These are phyloP conservation scores for Monodelphis domestica DNA, from an alignment of 2,797 vertebrate species.

Conservation along the genomic window DNA sequence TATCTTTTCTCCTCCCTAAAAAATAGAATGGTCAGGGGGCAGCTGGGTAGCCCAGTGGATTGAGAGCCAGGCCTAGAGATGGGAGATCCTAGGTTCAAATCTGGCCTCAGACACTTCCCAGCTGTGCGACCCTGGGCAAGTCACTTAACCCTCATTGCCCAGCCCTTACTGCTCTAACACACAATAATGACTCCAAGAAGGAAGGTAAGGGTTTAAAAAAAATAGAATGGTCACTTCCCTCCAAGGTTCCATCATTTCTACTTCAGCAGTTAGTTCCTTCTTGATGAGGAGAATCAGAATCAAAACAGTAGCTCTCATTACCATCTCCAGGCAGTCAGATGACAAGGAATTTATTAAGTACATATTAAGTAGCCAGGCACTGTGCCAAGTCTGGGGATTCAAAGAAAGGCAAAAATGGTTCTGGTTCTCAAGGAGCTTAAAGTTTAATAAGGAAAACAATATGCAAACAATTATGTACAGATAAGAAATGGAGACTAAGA, in stretches of 20 bases:
- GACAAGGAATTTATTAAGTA: not conserved
- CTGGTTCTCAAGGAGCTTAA: not conserved
- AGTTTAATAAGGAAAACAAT: not conserved
- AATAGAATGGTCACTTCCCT: not conserved
- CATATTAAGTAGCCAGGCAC: not conserved
- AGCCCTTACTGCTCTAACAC: no score
- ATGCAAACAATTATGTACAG: not conserved
- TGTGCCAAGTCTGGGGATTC: not conserved
- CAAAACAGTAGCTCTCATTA: not conserved
- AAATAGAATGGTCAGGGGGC: not conserved
- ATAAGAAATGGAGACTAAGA: not conserved
- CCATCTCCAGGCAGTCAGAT: not conserved
- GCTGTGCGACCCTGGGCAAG: no score
- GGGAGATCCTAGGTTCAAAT: no score
- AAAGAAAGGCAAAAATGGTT: not conserved
- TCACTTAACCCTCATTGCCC: no score
- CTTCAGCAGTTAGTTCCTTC: not conserved
- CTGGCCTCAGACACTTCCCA: no score
- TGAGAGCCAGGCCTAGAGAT: no score
- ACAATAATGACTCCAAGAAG: no score
- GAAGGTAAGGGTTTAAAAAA: no score
- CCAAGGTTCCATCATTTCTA: not conserved
- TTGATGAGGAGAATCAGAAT: not conserved
- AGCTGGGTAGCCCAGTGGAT: no score
- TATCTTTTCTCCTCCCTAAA: not conserved